Evolutionary conservation across 1,140 invertebrate genomes (phyloP).

Genomic region (Drosophila albomicans): DNA sequence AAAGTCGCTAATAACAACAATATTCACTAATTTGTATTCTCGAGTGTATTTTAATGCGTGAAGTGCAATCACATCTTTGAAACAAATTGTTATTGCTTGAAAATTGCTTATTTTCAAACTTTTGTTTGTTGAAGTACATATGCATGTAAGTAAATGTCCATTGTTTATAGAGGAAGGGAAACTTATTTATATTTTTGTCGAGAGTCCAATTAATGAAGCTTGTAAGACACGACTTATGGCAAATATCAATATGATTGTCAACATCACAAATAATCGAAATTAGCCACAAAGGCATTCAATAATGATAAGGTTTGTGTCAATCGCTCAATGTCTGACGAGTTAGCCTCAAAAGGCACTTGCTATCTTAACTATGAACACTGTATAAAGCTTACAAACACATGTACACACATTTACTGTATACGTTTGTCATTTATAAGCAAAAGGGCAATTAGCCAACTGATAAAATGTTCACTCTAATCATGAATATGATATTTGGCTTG

Average conservation of each 20-base stretch:
- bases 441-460: constrained; percentile 11
- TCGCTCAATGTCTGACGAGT: constrained; percentile 22
- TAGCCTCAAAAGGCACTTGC: constrained; percentile 11
- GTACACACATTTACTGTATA: neutral
- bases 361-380: constrained; percentile 27
- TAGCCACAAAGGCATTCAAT: constrained; percentile 5
- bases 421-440: neutral
- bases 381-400: constrained; percentile 5
- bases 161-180: no score
- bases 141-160: constrained; percentile 5
- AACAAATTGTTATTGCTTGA: neutral
- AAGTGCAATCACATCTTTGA: neutral
- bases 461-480: neutral
- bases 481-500: neutral
- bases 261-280: constrained; percentile 17
- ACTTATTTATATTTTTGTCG: no score
- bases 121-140: constrained; percentile 11
- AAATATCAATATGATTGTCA: neutral
- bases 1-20: constrained; percentile 51
- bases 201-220: neutral
- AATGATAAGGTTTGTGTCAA: constrained; percentile 36
- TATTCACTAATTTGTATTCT: constrained; percentile 23
- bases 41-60: constrained; percentile 13
- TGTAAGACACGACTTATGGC: neutral
- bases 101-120: neutral